Base-by-base conservation (phyloP, 1,140 invertebrate genomes). In the Temnothorax longispinosus region DNA sequence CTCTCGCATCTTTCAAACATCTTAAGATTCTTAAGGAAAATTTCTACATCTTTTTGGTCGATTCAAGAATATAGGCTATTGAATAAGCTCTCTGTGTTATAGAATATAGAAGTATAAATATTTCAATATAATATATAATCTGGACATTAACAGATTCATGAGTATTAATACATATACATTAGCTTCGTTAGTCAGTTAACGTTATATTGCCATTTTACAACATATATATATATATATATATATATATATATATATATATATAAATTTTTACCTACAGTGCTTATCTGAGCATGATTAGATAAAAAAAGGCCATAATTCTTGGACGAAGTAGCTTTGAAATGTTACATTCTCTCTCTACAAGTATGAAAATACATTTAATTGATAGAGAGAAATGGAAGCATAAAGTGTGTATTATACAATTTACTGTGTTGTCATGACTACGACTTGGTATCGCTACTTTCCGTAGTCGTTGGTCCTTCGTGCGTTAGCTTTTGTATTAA, bases 401-500 rank as follows among this genome's bases (percentile, higher is more conserved):
- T 81, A 21, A 56, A 54, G 11, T 85, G 15, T 54, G 15, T 41
- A 69, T 85, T 58, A 58, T 0, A 72, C 52, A 75, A 78, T 72
- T 85, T 35, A 41, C 13, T 67, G n/a, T 69, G 54, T 32, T 15
- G 4, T 50, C 47, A 60, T 27, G 32, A 82, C 60, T 65, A 90
- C 52, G 74, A 35, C 21, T 88, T 41, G 0, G 18, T 72, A 2
- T 90, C 81, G 44, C 78, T 54, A 62, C 67, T 81, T 56, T 88
- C 64, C 47, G 71, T 76, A 65, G 76, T 72, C 44, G 52, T 41
- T 44, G 88, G 54, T 71, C 80, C 65, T 69, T 71, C 62, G 1
- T 67, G 94, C 18, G 95, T 95, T 91, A 98, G 96, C 93, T 98
- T 97, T 64, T 97, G 96, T 89, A 99, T 97, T 92, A 99, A 97